Conservation (phyloP, 92 coral and sea anemone genomes). For the Epizoanthus stellaris region DNA sequence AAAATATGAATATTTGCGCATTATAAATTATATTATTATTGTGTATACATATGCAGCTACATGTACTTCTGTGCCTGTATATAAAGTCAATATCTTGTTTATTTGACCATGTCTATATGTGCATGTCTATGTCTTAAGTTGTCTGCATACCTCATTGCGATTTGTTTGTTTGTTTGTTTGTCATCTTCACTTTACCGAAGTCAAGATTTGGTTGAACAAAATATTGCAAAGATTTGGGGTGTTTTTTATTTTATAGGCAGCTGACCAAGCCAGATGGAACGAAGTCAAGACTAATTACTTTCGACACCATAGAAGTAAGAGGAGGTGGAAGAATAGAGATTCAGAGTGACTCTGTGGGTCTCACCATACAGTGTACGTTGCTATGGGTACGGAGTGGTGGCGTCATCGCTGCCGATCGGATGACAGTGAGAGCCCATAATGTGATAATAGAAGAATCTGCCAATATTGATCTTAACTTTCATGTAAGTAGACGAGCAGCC, state of each 20-base stretch:
- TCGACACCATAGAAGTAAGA: slow-evolving; percentile 62
- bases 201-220: too few relatives aligned
- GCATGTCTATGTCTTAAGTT: too few relatives aligned
- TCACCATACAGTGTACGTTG: slow-evolving; percentile 55
- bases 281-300: slow-evolving; percentile 54
- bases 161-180: too few relatives aligned
- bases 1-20: too few relatives aligned
- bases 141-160: too few relatives aligned
- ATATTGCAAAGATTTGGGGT: neutral
- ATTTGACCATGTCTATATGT: too few relatives aligned
- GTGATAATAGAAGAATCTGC: slow-evolving; percentile 69
- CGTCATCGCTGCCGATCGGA: slow-evolving; percentile 47
- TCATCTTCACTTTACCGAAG: too few relatives aligned
- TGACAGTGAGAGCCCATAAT: slow-evolving; percentile 46
- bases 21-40: too few relatives aligned
- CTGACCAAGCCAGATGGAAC: slow-evolving; percentile 68
- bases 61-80: too few relatives aligned
- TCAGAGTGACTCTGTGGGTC: slow-evolving; percentile 67
- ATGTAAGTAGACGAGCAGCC: slow-evolving; percentile 17
- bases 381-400: slow-evolving; percentile 71
- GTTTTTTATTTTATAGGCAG: slow-evolving; percentile 42
- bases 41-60: too few relatives aligned
- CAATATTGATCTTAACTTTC: slow-evolving; percentile 58
- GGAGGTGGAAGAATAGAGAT: slow-evolving; percentile 76
- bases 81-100: too few relatives aligned